phyloP scores from a whole-genome alignment of 2,113 vertebrate species.

The Hippolais icterina region DNA sequence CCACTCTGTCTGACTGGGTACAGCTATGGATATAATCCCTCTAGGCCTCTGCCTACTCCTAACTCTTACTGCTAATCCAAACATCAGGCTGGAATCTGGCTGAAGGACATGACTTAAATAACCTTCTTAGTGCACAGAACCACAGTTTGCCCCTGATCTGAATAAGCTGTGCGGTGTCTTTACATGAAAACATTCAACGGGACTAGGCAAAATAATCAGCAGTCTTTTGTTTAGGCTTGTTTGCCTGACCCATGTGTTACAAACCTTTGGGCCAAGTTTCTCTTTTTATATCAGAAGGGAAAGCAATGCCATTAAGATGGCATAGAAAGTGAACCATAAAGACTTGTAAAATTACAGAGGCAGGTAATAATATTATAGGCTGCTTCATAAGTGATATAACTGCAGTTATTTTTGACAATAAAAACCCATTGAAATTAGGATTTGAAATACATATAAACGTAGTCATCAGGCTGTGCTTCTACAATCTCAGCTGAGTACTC shows the following conservation, averaged over 20 bases:
- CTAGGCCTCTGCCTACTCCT: background rate
- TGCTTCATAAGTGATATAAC: conserved; percentile 23
- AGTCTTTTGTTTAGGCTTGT: background rate
- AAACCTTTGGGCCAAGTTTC: background rate
- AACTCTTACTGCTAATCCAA: background rate
- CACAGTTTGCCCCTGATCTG: background rate
- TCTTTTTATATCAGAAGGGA: background rate
- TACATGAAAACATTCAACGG: background rate
- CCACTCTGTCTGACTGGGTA: background rate
- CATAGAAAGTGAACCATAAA: background rate
- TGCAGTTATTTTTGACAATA: conserved; percentile 48
- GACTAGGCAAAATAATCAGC: background rate
- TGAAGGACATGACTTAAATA: background rate
- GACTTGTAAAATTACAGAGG: conserved; percentile 20
- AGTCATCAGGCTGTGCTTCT: conserved; percentile 26
- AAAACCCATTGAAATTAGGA: conserved; percentile 60
- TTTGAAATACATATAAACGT: conserved; percentile 61
- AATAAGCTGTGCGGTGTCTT: background rate
- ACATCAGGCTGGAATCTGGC: background rate
- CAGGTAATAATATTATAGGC: conserved; percentile 24
- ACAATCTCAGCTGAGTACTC: conserved; percentile 42
- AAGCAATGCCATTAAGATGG: background rate
- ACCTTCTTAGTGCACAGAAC: background rate
- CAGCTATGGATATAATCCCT: background rate
- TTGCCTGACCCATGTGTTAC: background rate